Base-by-base conservation (phyloP, 2,888 invertebrate genomes). In the Chrysolina americana region DNA sequence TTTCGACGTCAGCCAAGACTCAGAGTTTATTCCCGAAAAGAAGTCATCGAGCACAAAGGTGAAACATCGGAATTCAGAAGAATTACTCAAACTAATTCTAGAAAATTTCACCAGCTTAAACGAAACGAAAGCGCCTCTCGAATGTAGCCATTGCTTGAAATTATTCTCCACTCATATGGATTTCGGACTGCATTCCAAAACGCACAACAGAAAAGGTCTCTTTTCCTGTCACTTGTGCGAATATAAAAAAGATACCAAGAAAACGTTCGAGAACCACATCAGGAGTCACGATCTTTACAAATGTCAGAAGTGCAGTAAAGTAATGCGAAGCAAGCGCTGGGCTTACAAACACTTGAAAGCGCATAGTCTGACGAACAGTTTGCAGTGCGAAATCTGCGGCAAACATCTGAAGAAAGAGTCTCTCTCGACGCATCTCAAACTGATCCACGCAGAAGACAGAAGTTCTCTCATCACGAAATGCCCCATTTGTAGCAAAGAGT, bases 61-160 rank as follows among this genome's bases (percentile, higher is more conserved):
- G 0, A 59, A 59, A 8, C 59, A 36, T 3, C 36, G 59, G n/a
- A 59, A 59, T 4, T 36, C 59, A 6, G 59, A 59, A n/a, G 77
- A 59, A 36, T 59, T 28, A 23, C 6, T 59, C 8, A 36, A 59
- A 9, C 36, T 59, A 4, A 59, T 59, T 6, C 36, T 23, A 28
- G 59, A 59, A 36, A 59, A 59, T 17, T 59, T 76, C 13, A 72
- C 69, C 9, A 69, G 69, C 41, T 17, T 76, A 2, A 71, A 74
- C 36, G 80, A 80, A 59, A 85, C 56, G 85, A 85, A 59, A 80
- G 79, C 80, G 8, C 87, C 89, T 3, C 89, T 90, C 56, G 88
- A 89, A 63, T 91, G 91, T 76, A 89, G 89, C 71, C 73, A 89
- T 68, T 91, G 91, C 59, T 89, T 89, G 2, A 89, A 90, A 75